phyloP scores from a whole-genome alignment of 1,140 invertebrate species.

The Tribolium castaneum region DNA sequence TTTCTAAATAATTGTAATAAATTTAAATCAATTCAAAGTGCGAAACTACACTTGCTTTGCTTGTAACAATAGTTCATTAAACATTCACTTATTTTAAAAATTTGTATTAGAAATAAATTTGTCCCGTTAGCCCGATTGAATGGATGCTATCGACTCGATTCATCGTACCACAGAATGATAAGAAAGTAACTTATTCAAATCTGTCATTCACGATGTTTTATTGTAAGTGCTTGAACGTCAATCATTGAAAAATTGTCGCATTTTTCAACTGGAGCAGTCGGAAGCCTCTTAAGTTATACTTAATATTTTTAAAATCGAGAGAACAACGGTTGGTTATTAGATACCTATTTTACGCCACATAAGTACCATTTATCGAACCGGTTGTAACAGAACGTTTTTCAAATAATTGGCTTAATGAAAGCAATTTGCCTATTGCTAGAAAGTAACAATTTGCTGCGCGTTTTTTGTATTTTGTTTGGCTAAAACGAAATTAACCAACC shows the following conservation, averaged over 20 bases:
- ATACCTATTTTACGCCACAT: background rate
- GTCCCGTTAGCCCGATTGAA: background rate
- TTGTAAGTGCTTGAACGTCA: background rate
- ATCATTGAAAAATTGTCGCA: background rate
- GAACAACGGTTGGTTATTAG: background rate
- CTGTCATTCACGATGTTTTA: background rate
- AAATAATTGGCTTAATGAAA: background rate
- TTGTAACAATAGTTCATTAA: background rate
- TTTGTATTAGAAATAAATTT: background rate
- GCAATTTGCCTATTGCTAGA: background rate
- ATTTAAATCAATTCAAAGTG: background rate
- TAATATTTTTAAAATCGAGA: background rate
- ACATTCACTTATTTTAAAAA: background rate
- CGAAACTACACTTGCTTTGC: background rate
- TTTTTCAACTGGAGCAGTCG: too few species aligned
- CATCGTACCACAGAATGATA: background rate
- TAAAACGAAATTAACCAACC: background rate
- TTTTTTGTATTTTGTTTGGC: background rate
- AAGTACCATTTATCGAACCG: background rate
- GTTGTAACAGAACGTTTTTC: background rate
- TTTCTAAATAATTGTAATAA: too few species aligned
- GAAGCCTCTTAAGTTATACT: too few species aligned
- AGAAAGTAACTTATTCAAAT: background rate
- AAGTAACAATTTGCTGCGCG: background rate
- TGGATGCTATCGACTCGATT: background rate